phyloP scores from a whole-genome alignment of 2,888 invertebrate genomes.

The Callinectes sapidus region DNA sequence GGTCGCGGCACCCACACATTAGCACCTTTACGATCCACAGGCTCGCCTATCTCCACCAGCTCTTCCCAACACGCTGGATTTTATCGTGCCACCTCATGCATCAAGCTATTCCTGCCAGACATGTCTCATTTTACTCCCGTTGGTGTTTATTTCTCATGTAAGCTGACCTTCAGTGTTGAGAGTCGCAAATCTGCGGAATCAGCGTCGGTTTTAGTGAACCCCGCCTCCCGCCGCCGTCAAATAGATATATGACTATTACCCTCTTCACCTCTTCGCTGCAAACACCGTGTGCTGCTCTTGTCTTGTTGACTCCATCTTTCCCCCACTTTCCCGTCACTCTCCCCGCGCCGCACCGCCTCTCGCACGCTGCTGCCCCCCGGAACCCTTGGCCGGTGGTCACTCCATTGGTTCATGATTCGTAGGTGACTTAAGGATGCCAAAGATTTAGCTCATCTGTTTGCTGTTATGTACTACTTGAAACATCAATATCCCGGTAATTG shows the following conservation, averaged over 20 bases:
- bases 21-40: not conserved
- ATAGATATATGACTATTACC: not conserved
- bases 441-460: slow-evolving; percentile 9
- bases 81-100: not conserved
- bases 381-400: not conserved
- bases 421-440: slow-evolving; percentile 13
- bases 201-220: not conserved
- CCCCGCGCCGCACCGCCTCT: not conserved
- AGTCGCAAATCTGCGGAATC: slow-evolving; percentile 5
- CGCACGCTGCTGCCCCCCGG: not conserved
- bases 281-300: not conserved
- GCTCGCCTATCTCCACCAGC: not conserved
- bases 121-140: not conserved
- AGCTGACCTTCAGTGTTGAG: slow-evolving; percentile 5
- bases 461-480: not conserved
- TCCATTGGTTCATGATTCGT: slow-evolving; percentile 12
- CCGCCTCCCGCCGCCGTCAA: not conserved
- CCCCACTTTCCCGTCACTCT: not conserved
- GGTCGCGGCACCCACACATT: not conserved
- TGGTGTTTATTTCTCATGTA: not conserved
- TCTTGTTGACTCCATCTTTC: not conserved
- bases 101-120: slow-evolving; percentile 5
- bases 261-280: not conserved
- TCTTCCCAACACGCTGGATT: not conserved
- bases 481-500: not conserved